Conservation (phyloP, 2,797 vertebrate species). For the Intellagama lesueurii region DNA sequence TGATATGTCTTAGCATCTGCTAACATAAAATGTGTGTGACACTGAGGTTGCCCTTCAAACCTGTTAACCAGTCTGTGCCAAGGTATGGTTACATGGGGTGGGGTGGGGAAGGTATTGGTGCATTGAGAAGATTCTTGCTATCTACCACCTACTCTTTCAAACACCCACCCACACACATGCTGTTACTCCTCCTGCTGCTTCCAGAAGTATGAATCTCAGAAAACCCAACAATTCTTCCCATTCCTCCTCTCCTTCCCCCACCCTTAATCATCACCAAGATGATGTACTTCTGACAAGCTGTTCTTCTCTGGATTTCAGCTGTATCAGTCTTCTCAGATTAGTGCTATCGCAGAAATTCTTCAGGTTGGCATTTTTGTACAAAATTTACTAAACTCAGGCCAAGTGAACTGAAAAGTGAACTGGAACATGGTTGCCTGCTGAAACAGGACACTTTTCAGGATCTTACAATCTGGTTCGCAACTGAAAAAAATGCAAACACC, state of each 20-base stretch:
- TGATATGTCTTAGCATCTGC: slow-evolving; percentile 39
- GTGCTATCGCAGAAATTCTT: background rate
- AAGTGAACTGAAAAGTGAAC: background rate
- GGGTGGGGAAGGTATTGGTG: slow-evolving; percentile 33
- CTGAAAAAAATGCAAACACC: background rate
- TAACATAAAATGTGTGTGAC: slow-evolving; percentile 12
- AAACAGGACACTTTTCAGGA: background rate
- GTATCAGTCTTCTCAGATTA: background rate
- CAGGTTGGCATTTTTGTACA: background rate
- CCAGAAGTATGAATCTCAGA: background rate
- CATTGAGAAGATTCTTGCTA: slow-evolving; percentile 13
- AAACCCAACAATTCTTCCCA: slow-evolving; percentile 15
- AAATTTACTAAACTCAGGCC: background rate
- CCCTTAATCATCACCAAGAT: background rate
- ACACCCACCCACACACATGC: background rate
- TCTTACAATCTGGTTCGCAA: background rate
- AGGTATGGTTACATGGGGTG: slow-evolving; percentile 30
- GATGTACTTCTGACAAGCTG: background rate
- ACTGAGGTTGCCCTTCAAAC: slow-evolving; percentile 50
- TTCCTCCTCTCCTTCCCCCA: background rate
- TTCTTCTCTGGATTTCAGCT: slow-evolving; percentile 30
- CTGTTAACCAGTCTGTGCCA: slow-evolving; percentile 26
- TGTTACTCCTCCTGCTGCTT: background rate
- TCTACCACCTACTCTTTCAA: slow-evolving; percentile 29
- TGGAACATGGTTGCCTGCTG: background rate